Evolutionary conservation across 2,113 vertebrate genomes (phyloP).

Genomic region (Plecturocebus donacophilus): DNA sequence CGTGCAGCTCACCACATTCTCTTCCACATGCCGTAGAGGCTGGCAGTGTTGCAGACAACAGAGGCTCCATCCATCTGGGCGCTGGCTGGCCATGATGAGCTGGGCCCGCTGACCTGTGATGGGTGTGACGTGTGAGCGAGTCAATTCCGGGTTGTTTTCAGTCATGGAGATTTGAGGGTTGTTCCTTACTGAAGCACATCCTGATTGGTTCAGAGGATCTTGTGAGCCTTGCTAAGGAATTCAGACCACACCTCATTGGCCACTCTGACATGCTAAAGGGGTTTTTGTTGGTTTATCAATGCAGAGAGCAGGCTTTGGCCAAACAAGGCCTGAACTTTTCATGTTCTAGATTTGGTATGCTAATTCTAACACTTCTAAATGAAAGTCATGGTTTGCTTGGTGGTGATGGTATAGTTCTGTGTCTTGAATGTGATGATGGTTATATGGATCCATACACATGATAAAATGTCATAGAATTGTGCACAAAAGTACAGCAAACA

Average conservation of each 20-base stretch:
- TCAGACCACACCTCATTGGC: background rate
- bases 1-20: fast-evolving
- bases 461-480: background rate
- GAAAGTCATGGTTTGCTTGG: background rate
- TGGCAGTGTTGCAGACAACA: background rate
- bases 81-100: fast-evolving
- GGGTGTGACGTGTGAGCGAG: background rate
- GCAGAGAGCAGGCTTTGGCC: background rate
- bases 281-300: background rate
- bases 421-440: background rate
- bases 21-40: background rate
- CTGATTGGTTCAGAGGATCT: background rate
- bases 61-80: too few species aligned
- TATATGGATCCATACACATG: background rate
- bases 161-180: background rate
- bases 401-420: background rate
- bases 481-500: background rate
- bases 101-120: fast-evolving
- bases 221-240: background rate
- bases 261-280: background rate
- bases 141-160: background rate
- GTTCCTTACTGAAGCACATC: background rate
- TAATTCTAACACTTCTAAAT: background rate
- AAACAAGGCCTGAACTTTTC: background rate
- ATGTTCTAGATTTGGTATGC: background rate